Percentiles rank a stretch among this genome's conserved stretches.
phyloP scores from a whole-genome alignment of 2,888 invertebrate genomes.

The Lacanobia oleracea region DNA sequence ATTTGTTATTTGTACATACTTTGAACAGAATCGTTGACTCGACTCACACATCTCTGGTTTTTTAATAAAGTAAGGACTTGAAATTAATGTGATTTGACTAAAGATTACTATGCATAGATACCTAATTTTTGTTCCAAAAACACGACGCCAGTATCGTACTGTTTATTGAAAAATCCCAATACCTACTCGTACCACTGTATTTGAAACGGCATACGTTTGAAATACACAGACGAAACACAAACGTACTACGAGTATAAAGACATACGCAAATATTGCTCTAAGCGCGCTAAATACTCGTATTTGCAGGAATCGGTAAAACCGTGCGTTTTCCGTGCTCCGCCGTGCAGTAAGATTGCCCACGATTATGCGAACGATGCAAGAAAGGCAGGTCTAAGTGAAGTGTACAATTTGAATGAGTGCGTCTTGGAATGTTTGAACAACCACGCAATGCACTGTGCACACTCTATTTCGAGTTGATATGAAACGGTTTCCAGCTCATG shows the following conservation, averaged over 20 bases:
- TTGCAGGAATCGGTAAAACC: conserved; percentile 56
- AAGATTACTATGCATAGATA: too few relatives aligned
- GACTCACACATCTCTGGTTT: too few relatives aligned
- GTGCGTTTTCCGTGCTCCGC: conserved; percentile 48
- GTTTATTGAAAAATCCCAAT: too few relatives aligned
- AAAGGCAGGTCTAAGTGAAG: conserved; percentile 76
- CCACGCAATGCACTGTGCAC: conserved; percentile 79
- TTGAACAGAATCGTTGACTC: too few relatives aligned
- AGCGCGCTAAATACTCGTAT: conserved; percentile 44
- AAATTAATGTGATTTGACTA: too few relatives aligned
- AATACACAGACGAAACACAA: too few relatives aligned
- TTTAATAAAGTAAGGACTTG: too few relatives aligned
- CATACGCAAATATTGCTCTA: conserved; percentile 37
- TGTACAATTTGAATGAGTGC: conserved; percentile 87
- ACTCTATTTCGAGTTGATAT: conserved; percentile 84
- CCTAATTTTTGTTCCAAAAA: too few relatives aligned
- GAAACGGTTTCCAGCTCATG: conserved; percentile 77
- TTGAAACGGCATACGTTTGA: too few relatives aligned
- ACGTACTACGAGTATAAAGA: neutral
- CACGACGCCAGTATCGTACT: too few relatives aligned
- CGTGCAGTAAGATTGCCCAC: conserved; percentile 72
- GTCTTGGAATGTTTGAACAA: conserved; percentile 84
- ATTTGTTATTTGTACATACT: too few relatives aligned
- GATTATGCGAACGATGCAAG: conserved; percentile 80
- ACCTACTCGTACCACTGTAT: too few relatives aligned